Percentiles rank a stretch among this genome's conserved stretches.
Conservation (phyloP, 2,888 invertebrate genomes). For the Psylliodes chrysocephalus region DNA sequence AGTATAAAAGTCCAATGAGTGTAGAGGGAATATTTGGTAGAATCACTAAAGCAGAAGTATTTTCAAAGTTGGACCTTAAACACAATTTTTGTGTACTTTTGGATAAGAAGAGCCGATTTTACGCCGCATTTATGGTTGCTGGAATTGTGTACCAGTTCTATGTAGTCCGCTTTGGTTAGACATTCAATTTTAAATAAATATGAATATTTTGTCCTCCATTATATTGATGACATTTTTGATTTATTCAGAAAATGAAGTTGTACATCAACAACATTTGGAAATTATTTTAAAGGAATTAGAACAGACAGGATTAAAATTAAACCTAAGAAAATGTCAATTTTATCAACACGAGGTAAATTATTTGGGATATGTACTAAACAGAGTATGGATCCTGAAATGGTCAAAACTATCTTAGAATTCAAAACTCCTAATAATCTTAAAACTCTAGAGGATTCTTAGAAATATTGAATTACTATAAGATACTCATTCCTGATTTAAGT, state of each 20-base stretch:
- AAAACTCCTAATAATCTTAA: constrained; percentile 44
- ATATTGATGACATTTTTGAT: constrained; percentile 26
- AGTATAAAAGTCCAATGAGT: not conserved
- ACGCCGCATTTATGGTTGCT: too few species aligned
- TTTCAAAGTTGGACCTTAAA: not conserved
- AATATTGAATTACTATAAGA: constrained; percentile 21
- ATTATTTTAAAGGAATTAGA: constrained; percentile 41
- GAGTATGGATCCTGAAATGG: too few species aligned
- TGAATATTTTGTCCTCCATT: not conserved
- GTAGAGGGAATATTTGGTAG: not conserved
- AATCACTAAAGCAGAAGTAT: not conserved
- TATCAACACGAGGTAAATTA: constrained; percentile 48
- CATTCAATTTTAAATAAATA: too few species aligned
- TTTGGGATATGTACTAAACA: constrained; percentile 46
- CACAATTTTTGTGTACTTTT: not conserved
- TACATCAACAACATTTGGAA: not conserved
- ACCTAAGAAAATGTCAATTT: constrained; percentile 32
- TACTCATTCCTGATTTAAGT: not conserved
- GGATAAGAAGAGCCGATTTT: not conserved
- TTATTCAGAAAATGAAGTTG: constrained; percentile 3
- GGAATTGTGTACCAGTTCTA: too few species aligned
- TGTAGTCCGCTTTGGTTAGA: too few species aligned
- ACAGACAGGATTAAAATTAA: constrained; percentile 49
- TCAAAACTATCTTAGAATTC: too few species aligned
- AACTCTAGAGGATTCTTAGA: constrained; percentile 51